Conservation (phyloP, 2,888 invertebrate species). For the Copidosoma aretas region DNA sequence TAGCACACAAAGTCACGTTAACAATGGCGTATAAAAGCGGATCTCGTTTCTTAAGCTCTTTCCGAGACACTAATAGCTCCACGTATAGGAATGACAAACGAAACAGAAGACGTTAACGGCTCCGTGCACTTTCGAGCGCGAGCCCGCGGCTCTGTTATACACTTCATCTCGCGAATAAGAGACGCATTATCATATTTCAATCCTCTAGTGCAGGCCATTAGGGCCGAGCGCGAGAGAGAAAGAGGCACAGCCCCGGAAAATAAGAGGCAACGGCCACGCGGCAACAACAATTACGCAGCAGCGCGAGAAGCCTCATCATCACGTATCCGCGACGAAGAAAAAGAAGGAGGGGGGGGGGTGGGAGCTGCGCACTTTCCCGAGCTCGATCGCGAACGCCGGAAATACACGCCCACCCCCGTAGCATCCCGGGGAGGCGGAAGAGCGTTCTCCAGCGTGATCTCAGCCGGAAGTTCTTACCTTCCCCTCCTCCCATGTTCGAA, state of each 20-base stretch:
- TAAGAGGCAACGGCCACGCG: constrained; percentile 18
- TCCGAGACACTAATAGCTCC: too few species aligned
- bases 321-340: neutral
- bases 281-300: constrained; percentile 20
- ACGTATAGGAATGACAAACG: too few species aligned
- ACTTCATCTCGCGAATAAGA: neutral
- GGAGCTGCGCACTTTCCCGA: neutral
- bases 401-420: neutral
- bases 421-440: constrained; percentile 26
- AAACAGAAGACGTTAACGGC: too few species aligned
- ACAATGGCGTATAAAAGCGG: too few species aligned
- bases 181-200: constrained; percentile 1
- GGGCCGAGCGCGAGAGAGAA: neutral
- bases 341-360: neutral
- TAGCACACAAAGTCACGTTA: too few species aligned
- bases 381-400: neutral
- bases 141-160: too few species aligned
- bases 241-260: neutral
- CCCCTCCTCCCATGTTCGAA: neutral
- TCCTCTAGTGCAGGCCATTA: neutral
- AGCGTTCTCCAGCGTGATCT: constrained; percentile 38
- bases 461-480: constrained; percentile 34
- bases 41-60: too few species aligned
- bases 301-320: constrained; percentile 17
- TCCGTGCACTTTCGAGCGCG: too few species aligned